Evolutionary conservation across 2,888 invertebrate genomes (phyloP), one percentile per base, ranked within the genome.

Genomic region (Eurytoma californica): DNA sequence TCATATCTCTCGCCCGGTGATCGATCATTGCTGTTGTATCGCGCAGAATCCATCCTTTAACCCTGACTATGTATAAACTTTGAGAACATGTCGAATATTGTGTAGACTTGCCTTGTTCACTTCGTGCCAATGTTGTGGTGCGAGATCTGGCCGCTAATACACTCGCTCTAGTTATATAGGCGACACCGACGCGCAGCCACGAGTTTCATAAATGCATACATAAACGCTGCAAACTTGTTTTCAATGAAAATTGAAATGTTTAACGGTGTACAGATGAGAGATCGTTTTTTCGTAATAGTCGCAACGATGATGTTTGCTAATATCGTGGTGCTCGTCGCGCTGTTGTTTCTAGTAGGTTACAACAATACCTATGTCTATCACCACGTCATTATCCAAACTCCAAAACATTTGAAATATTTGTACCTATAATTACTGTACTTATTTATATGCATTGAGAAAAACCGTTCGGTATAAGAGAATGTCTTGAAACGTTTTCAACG

Each of bases 101-200:
- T 82, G 82, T 84, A 84, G 84, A 84, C 82, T 82, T 84, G 83
- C 84, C 85, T 85, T 39, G 84, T 83, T 79, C 77, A 83, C 84
- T 83, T 83, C 83, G 83, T 83, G 83, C 83, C 83, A 83, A 84
- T 72, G 83, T 84, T 84, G 82, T 82, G 82, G 83, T 81, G 82
- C 84, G 83, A 82, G 82, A 82, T 83, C 81, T 83, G 83, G 81
- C 81, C 84, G 83, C 83, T 83, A 82, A 84, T 83, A 85, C 83
- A 84, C 83, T 84, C 83, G 84, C 84, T 84, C 83, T 81, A 81
- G 68, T 77, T 67, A 73, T 79, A 61, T 66, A 76, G 63, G 16
- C 65, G 79, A 77, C 66, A 73, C 66, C 69, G 68, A 79, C 68
- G 73, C 51, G 60, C 60, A n/a, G 66, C 75, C 72, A 72, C 75